Conservation (phyloP, 2,888 invertebrate genomes). For the Arge pagana region DNA sequence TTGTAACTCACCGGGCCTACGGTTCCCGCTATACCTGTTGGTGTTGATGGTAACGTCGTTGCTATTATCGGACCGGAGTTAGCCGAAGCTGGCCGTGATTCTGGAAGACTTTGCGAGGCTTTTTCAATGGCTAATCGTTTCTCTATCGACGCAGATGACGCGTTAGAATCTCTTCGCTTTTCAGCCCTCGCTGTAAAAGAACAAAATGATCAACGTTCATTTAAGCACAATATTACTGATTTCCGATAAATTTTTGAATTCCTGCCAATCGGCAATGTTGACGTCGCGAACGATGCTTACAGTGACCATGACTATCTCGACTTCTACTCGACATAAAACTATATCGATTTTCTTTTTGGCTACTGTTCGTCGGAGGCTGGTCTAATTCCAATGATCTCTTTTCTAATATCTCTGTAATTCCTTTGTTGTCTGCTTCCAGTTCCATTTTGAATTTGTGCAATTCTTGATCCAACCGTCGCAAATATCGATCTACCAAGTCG, state of each 20-base stretch:
- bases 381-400: conserved; percentile 91
- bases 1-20: conserved; percentile 65
- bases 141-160: conserved; percentile 59
- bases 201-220: not conserved
- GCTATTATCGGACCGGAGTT: conserved; percentile 51
- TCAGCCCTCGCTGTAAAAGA: conserved; percentile 65
- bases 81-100: conserved; percentile 52
- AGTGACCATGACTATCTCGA: conserved; percentile 55
- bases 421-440: conserved; percentile 97
- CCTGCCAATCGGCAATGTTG: conserved; percentile 24
- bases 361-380: conserved; percentile 67
- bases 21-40: conserved; percentile 49
- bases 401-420: conserved; percentile 94
- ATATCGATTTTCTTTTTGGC: conserved; percentile 84
- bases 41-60: conserved; percentile 47
- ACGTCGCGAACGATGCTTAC: conserved; percentile 42
- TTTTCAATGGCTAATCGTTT: conserved; percentile 60
- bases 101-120: conserved; percentile 49
- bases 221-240: not conserved
- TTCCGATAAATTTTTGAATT: conserved; percentile 22
- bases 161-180: conserved; percentile 76
- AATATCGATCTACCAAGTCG: conserved; percentile 91
- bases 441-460: conserved; percentile 98
- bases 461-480: conserved; percentile 86
- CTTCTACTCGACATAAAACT: conserved; percentile 56